Base-by-base conservation (phyloP, 2,888 invertebrate species). In the Agelastica alni region DNA sequence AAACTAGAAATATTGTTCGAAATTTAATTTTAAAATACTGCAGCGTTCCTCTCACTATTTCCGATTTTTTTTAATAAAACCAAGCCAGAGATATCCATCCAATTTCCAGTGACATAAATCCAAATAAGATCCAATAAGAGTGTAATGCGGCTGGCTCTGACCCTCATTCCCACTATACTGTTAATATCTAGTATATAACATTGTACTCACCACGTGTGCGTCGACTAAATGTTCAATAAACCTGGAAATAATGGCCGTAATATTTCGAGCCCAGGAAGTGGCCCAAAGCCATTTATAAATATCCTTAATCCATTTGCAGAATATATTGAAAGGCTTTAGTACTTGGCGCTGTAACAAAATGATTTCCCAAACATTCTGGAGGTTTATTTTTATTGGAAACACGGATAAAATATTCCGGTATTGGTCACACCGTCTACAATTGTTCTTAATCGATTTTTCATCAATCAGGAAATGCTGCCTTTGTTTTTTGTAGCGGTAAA, bases 271-370 rank as follows among this genome's bases (percentile, higher is more conserved):
- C 41, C 49, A 12, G 49, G 22, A 41, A 49, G 32, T 41, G 14
- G 42, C 10, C 49, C 41, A 26, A 49, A 42, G 22, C 42, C 32
- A 47, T 42, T 49, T 49, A 41, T 49, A 49, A 49, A 49, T 49
- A 41, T 26, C 22, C 49, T 42, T 42, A 49, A 49, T 49, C 49
- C 49, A 49, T 42, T 42, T 34, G 20, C 22, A 41, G 42, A 41
- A 49, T 49, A 49, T 32, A 49, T 49, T 37, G 47, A 47, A 47
- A 47, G 47, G 47, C 37, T 18, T 28, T 47, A 37, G 17, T 14
- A 30, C 28, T 47, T 49, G 49, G 42, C 31, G 42, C 31, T 31
- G 41, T 18, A 41, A 48, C 48, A 48, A 48, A 48, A 39, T 48
- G 13, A 17, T 49, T 3, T 20, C 32, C 26, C 22, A 49, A 31